phyloP scores from a whole-genome alignment of 2,888 invertebrate species.

The Melipona bicolor region DNA sequence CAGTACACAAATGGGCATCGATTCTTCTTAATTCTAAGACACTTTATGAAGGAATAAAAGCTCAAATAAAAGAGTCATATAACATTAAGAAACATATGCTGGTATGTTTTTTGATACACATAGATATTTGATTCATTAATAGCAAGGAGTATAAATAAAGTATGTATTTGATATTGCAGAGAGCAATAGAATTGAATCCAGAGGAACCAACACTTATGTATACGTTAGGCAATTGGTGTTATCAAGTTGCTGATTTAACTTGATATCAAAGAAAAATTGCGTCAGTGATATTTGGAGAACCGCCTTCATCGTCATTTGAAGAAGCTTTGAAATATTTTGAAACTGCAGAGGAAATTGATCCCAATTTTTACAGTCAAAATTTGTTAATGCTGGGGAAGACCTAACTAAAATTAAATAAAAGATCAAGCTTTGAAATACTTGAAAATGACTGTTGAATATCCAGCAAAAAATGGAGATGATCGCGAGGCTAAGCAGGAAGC shows the following conservation, averaged over 20 bases:
- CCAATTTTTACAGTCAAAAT: conserved; percentile 93
- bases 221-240: conserved; percentile 95
- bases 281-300: conserved; percentile 89
- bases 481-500: conserved; percentile 87
- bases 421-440: conserved; percentile 89
- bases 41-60: conserved; percentile 90
- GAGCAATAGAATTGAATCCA: conserved; percentile 92
- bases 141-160: not conserved
- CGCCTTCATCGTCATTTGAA: conserved; percentile 92
- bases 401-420: conserved; percentile 88
- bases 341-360: conserved; percentile 91
- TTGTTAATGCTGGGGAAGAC: conserved; percentile 92
- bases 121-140: not conserved
- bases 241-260: conserved; percentile 91
- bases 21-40: conserved; percentile 91
- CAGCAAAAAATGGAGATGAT: conserved; percentile 89
- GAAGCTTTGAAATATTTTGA: conserved; percentile 93
- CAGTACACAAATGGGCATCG: conserved; percentile 89
- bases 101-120: conserved; percentile 82
- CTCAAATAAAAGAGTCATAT: conserved; percentile 89
- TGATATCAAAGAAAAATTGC: conserved; percentile 94
- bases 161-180: conserved; percentile 84
- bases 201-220: conserved; percentile 92
- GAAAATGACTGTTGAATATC: conserved; percentile 87
- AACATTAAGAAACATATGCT: conserved; percentile 91